Base-by-base conservation (phyloP, 2,888 invertebrate genomes). In the Glaucopsyche alexis region DNA sequence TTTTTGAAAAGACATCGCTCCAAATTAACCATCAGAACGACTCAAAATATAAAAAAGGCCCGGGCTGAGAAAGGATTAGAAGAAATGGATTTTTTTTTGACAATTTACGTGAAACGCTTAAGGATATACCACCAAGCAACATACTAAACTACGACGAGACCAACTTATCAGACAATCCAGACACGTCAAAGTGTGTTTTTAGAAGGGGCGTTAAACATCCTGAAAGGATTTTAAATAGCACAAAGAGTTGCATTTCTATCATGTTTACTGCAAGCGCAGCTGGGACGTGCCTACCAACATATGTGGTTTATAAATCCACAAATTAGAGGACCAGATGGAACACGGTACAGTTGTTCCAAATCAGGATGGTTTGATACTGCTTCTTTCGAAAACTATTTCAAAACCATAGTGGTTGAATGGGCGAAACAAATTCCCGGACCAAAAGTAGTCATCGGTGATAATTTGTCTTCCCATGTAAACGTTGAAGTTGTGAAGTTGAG, bases 121-220 rank as follows among this genome's bases (percentile, higher is more conserved):
- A 72, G 29, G 52, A 71, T 14, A 16, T 72, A 49, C 73, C 74
- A 19, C 50, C 73, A 8, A 66, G 8, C 14, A 74, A 78, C 66
- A 75, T 79, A 29, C 7, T 78, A 2, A 80, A 79, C 49, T 77
- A 74, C 16, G 79, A 80, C 60, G 79, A 80, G 67, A 79, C 78
- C 5, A 79, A 79, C 38, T 60, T 78, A 4, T 47, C 71, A 1
- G 79, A 80, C 47, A 64, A 79, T 52, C 78, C 78, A 3, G 80
- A 77, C 8, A 19, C 73, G 2, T 9, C 73, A 40, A 78, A 77
- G 71, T 75, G 74, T 38, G 71, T 77, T 70, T 77, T 78, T 71
- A 71, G 73, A 16, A 64, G 75, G 5, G 75, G 75, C 0, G 67
- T 75, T 7, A 78, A 78, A 71, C 73, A 78, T 55, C 76, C 77